A percentile compares a stretch with the other conserved stretches of the same genome.
Evolutionary conservation across 2,113 vertebrate genomes (phyloP).

Genomic region (Cololabis saira): DNA sequence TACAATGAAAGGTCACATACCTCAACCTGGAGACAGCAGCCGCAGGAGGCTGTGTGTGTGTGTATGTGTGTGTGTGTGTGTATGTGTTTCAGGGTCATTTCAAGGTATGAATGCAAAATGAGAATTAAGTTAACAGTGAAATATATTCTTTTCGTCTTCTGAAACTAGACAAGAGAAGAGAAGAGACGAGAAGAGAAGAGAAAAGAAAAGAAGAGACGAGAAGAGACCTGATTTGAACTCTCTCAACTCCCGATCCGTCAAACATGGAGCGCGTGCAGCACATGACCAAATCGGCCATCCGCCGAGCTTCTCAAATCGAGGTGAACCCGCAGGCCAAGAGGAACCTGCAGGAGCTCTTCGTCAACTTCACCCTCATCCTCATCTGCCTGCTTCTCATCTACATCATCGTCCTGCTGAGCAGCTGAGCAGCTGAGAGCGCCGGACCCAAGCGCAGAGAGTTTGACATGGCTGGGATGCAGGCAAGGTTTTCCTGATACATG

Average conservation of each 20-base stretch:
- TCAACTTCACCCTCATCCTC: conserved; percentile 98
- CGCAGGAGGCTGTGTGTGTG: background rate
- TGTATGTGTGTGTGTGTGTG: background rate
- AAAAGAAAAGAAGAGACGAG: background rate
- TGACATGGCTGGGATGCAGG: background rate
- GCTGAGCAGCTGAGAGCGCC: conserved; percentile 47
- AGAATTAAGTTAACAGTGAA: background rate
- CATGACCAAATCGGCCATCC: conserved; percentile 94
- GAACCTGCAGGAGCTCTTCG: conserved; percentile 96
- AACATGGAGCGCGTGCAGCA: conserved; percentile 97
- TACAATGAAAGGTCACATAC: conserved; percentile 19
- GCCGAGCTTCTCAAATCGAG: conserved; percentile 96
- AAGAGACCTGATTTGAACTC: conserved; percentile 1
- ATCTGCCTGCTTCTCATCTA: conserved; percentile 98
- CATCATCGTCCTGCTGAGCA: conserved; percentile 95
- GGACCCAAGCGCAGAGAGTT: background rate
- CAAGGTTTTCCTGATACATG: background rate
- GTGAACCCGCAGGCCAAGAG: conserved; percentile 93
- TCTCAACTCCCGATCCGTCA: background rate
- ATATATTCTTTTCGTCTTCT: background rate
- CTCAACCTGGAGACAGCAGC: background rate
- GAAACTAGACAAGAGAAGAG: conserved; percentile 2
- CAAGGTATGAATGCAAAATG: background rate
- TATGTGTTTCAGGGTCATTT: background rate
- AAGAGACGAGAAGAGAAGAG: conserved; percentile 5